Conservation (phyloP, 2,888 invertebrate genomes). For the Heliconius ethilla region DNA sequence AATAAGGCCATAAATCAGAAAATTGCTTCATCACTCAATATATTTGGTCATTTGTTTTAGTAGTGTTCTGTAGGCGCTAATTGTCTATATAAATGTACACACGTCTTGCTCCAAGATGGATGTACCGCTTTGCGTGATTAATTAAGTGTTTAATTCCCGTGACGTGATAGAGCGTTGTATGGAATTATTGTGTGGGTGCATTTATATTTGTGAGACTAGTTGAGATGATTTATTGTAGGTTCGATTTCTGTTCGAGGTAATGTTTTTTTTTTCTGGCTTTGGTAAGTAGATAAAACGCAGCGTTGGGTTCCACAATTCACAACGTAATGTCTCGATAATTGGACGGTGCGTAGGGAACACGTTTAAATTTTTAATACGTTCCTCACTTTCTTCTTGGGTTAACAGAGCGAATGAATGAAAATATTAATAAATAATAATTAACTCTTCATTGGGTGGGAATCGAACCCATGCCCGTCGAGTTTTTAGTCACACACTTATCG, state of each 20-base stretch:
- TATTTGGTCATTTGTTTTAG: conserved; percentile 59
- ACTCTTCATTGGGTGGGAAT: too few relatives aligned
- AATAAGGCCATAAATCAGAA: conserved; percentile 56
- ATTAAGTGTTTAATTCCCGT: conserved; percentile 33
- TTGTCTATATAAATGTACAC: conserved; percentile 43
- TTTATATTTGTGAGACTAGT: background rate
- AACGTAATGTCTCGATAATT: background rate
- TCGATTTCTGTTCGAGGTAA: background rate
- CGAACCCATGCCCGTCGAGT: too few relatives aligned
- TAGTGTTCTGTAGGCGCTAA: conserved; percentile 47
- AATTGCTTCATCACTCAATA: conserved; percentile 65
- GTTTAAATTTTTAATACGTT: too few relatives aligned
- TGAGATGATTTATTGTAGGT: background rate
- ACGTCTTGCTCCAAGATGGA: conserved; percentile 40
- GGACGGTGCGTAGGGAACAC: background rate
- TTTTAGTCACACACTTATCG: too few relatives aligned
- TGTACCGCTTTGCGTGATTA: conserved; percentile 38
- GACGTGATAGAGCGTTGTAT: conserved; percentile 9
- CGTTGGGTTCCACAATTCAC: background rate
- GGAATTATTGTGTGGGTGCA: background rate
- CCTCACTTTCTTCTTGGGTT: too few relatives aligned
- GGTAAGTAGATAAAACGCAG: background rate
- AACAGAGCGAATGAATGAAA: too few relatives aligned
- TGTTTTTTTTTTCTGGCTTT: background rate
- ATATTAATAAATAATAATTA: too few relatives aligned